Conservation (phyloP, 1,140 invertebrate species). For the Bombyx mandarina region DNA sequence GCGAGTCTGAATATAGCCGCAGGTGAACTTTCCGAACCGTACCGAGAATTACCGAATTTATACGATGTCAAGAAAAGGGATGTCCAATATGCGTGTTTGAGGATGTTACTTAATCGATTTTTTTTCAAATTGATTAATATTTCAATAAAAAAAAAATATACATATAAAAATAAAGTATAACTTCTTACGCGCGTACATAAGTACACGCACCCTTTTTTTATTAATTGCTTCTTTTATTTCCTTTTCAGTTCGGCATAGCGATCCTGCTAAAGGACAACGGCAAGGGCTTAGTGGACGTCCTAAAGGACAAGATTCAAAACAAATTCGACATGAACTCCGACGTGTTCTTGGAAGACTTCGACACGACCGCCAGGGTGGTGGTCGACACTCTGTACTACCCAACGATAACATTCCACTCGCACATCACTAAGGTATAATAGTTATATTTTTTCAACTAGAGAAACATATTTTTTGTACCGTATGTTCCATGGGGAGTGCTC, state of each 20-base stretch:
- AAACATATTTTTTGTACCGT: background rate
- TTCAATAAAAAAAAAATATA: no score
- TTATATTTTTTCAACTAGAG: background rate
- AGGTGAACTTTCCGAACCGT: no score
- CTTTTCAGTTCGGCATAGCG: conserved; percentile 71
- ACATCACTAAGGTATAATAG: conserved; percentile 55
- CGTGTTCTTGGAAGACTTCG: conserved; percentile 58
- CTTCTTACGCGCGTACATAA: background rate
- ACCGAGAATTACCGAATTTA: no score
- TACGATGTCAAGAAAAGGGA: no score
- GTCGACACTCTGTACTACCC: conserved; percentile 76
- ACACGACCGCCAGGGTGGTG: conserved; percentile 43
- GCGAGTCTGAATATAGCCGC: no score
- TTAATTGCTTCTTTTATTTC: conserved; percentile 1
- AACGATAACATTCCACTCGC: conserved; percentile 69
- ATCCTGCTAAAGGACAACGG: conserved; percentile 67
- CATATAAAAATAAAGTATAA: no score
- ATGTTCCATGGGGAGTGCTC: no score
- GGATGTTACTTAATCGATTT: no score
- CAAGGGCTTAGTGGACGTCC: conserved; percentile 57
- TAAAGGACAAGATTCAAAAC: conserved; percentile 38
- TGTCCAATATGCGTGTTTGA: no score
- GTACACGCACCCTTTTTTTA: background rate
- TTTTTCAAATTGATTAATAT: no score
- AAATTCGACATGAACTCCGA: conserved; percentile 22